These are phyloP conservation scores for Amphipyra berbera DNA, from an alignment of 2,888 invertebrate genomes.

Conservation along the genomic window DNA sequence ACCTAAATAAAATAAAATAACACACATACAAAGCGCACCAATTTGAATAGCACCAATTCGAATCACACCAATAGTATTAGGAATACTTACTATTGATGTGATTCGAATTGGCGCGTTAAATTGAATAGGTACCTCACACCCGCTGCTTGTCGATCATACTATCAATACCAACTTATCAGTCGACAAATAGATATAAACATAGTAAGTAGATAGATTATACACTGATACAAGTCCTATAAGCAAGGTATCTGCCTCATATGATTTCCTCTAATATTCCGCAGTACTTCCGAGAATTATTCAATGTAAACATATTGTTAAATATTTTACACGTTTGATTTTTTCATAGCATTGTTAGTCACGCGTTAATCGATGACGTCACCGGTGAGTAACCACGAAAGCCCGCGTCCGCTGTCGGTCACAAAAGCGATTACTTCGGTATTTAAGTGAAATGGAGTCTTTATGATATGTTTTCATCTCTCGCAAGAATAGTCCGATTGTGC, in stretches of 20 bases:
- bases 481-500: slow-evolving; percentile 22
- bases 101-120: too few species aligned
- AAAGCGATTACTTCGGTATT: slow-evolving; percentile 75
- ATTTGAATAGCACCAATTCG: too few species aligned
- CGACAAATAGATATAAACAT: background rate
- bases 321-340: slow-evolving; percentile 70
- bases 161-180: background rate
- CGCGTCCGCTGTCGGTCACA: slow-evolving; percentile 68
- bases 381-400: slow-evolving; percentile 80
- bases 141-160: too few species aligned
- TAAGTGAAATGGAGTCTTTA: slow-evolving; percentile 73
- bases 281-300: slow-evolving; percentile 55
- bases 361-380: slow-evolving; percentile 84
- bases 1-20: too few species aligned
- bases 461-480: slow-evolving; percentile 46
- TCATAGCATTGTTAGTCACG: slow-evolving; percentile 80
- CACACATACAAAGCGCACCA: too few species aligned
- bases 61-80: too few species aligned
- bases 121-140: too few species aligned
- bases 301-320: slow-evolving; percentile 64
- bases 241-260: slow-evolving; percentile 14
- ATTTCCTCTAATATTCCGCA: slow-evolving; percentile 32
- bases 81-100: too few species aligned
- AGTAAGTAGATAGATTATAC: background rate
- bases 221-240: slow-evolving; percentile 8